A percentile compares a stretch with the other conserved stretches of the same genome.
Conservation (phyloP, 53 echinoderm and acorn worm genomes). For the Luidia sarsii region DNA sequence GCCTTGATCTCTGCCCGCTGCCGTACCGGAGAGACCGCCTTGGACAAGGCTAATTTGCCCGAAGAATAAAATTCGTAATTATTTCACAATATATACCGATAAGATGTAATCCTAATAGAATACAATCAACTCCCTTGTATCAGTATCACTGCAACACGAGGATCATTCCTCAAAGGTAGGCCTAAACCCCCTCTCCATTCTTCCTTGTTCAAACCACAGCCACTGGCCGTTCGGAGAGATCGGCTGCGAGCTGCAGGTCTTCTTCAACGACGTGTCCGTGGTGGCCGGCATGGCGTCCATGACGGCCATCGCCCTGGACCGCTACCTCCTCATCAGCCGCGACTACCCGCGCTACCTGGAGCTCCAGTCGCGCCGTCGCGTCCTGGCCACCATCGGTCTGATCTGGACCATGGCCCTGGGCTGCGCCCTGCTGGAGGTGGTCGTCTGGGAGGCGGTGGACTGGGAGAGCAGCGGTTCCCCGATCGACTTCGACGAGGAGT, state of each 20-base stretch:
- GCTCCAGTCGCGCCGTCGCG: not conserved
- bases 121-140: no score
- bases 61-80: no score
- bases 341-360: constrained; percentile 29
- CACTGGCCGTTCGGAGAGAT: constrained; percentile 21
- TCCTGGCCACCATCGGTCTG: not conserved
- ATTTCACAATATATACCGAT: no score
- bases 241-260: constrained; percentile 3
- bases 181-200: no score
- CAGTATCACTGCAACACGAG: no score
- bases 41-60: no score
- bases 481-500: constrained; percentile 1
- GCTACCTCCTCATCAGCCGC: constrained; percentile 39
- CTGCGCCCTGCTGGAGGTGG: constrained; percentile 5
- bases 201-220: no score
- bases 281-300: constrained; percentile 13
- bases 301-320: constrained; percentile 19
- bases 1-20: no score
- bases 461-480: not conserved
- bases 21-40: no score
- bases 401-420: constrained; percentile 8
- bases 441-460: constrained; percentile 18
- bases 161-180: no score
- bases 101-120: no score
- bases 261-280: not conserved